phyloP scores from a whole-genome alignment of 1,140 invertebrate species.

The Drosophila saltans region DNA sequence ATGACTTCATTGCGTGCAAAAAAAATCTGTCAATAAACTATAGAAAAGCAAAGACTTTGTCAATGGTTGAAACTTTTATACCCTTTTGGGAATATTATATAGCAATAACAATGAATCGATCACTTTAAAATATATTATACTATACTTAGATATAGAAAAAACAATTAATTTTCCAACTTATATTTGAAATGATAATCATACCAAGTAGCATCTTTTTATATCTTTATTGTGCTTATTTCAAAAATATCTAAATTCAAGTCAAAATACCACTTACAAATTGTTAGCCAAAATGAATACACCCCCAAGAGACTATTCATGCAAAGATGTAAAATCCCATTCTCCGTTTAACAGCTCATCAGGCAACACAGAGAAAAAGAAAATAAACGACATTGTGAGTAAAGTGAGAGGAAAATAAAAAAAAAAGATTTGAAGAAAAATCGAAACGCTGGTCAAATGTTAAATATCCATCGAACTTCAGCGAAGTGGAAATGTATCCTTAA shows the following conservation, averaged over 20 bases:
- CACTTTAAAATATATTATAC: too few species aligned
- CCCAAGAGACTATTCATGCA: background rate
- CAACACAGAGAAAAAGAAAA: background rate
- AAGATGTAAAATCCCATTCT: constrained; percentile 16
- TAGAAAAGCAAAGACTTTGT: background rate
- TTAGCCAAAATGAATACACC: background rate
- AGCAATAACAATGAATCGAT: too few species aligned
- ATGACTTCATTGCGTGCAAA: constrained; percentile 54
- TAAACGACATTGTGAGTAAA: background rate
- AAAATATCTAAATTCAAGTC: too few species aligned
- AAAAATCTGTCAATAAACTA: constrained; percentile 44
- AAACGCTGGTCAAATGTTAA: constrained; percentile 64
- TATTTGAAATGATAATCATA: too few species aligned
- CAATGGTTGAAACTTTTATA: background rate
- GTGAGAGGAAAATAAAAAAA: constrained; percentile 50
- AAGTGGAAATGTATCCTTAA: constrained; percentile 66
- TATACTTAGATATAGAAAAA: too few species aligned
- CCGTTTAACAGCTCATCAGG: constrained; percentile 69
- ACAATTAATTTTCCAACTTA: too few species aligned
- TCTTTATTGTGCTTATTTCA: too few species aligned
- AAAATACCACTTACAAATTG: background rate
- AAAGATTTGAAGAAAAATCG: constrained; percentile 43
- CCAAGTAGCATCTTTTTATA: too few species aligned
- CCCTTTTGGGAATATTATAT: background rate
- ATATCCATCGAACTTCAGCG: constrained; percentile 66